A percentile compares a stretch with the other conserved stretches of the same genome.
Evolutionary conservation across 1,140 invertebrate species (phyloP).

Genomic region (Riptortus pedestris): DNA sequence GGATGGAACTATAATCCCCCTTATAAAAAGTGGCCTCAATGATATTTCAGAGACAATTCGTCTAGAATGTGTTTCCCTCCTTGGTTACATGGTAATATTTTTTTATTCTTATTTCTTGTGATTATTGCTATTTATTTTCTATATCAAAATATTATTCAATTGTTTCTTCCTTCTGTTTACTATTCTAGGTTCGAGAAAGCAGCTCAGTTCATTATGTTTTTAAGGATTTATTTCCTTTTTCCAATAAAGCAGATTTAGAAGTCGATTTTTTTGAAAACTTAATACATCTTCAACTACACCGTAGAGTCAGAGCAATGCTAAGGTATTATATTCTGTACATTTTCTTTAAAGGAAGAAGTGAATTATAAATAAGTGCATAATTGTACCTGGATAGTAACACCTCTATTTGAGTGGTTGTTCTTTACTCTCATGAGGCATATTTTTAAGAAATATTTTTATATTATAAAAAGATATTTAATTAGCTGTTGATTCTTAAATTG

Average conservation of each 20-base stretch:
- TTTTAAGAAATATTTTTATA: no score
- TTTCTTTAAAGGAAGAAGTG: no score
- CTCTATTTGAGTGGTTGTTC: background rate
- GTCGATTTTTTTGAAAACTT: slow-evolving; percentile 92
- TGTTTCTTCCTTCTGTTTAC: no score
- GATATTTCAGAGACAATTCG: slow-evolving; percentile 48
- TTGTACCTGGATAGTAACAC: no score
- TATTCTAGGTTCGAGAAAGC: slow-evolving; percentile 51
- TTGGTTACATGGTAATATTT: slow-evolving; percentile 63
- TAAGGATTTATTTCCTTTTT: slow-evolving; percentile 59
- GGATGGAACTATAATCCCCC: slow-evolving; percentile 55
- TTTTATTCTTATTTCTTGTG: no score
- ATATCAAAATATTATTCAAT: slow-evolving; percentile 13
- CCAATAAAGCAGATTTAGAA: slow-evolving; percentile 65
- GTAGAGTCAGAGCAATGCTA: slow-evolving; percentile 64
- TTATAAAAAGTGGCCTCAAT: slow-evolving; percentile 57
- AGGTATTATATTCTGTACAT: slow-evolving; percentile 36
- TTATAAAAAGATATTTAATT: no score
- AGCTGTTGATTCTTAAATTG: no score
- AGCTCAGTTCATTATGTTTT: slow-evolving; percentile 55
- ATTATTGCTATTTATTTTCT: background rate
- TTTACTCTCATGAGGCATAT: no score
- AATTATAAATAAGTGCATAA: no score
- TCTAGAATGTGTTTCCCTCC: slow-evolving; percentile 62
- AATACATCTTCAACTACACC: slow-evolving; percentile 71